Evolutionary conservation across 2,113 vertebrate genomes (phyloP).

Genomic region (Noctilio leporinus): DNA sequence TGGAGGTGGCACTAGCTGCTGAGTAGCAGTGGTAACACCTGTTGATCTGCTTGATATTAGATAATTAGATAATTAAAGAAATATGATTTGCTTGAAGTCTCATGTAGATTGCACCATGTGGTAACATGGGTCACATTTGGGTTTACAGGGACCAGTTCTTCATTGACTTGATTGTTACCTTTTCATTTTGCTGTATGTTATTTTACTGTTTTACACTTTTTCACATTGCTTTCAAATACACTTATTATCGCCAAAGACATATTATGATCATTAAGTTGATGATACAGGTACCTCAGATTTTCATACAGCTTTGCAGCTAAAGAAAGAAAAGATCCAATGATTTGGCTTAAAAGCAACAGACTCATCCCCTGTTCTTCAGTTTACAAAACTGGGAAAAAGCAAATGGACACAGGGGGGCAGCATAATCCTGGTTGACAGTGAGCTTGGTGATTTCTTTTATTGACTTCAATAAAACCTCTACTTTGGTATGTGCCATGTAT

Average conservation of each 20-base stretch:
- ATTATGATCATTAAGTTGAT: neutral
- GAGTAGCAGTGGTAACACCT: neutral
- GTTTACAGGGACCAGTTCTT: neutral
- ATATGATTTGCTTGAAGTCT: neutral
- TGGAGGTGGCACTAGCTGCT: neutral
- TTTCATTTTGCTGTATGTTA: slow-evolving; percentile 8
- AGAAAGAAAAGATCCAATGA: neutral
- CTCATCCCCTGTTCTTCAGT: neutral
- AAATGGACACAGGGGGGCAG: slow-evolving; percentile 59
- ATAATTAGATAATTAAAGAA: neutral
- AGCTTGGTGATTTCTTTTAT: neutral
- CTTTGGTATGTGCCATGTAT: neutral
- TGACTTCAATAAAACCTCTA: neutral
- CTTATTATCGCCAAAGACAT: neutral
- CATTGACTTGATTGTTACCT: neutral
- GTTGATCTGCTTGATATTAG: neutral
- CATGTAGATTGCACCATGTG: neutral
- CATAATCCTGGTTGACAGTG: neutral
- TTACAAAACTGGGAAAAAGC: slow-evolving; percentile 20
- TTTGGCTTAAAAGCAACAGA: neutral
- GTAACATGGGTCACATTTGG: neutral
- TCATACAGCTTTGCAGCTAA: neutral
- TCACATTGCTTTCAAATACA: neutral
- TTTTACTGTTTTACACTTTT: neutral
- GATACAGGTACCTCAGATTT: neutral